A percentile compares a stretch with the other conserved stretches of the same genome.
phyloP scores from a whole-genome alignment of 2,113 vertebrate genomes.

The Orthonyx spaldingii region DNA sequence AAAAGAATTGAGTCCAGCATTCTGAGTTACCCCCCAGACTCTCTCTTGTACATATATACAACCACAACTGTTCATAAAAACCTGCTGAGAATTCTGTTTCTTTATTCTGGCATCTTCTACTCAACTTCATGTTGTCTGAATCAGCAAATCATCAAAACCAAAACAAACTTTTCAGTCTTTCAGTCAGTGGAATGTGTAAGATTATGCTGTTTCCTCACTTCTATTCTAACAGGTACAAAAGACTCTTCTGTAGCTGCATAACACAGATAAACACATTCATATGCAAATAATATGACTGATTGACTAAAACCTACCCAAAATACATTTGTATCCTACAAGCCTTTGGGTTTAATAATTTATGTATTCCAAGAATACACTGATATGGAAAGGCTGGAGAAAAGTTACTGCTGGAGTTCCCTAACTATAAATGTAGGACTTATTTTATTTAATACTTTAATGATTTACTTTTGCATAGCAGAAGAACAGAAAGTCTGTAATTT shows the following conservation, averaged over 20 bases:
- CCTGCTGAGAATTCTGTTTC: background rate
- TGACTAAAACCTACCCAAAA: background rate
- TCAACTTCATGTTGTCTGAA: background rate
- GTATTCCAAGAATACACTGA: background rate
- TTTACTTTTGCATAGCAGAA: background rate
- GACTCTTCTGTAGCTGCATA: background rate
- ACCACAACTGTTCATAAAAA: background rate
- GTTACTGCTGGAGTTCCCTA: background rate
- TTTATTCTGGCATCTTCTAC: constrained; percentile 4
- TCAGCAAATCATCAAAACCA: constrained; percentile 18
- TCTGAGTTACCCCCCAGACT: background rate
- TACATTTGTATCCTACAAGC: background rate
- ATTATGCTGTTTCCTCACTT: background rate
- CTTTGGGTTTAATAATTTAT: background rate
- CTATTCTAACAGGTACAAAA: constrained; percentile 17
- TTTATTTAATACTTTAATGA: background rate
- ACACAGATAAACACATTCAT: background rate
- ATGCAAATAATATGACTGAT: background rate
- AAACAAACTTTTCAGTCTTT: background rate
- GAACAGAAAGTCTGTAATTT: background rate
- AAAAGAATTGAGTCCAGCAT: background rate
- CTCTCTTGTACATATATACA: background rate
- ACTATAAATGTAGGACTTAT: background rate
- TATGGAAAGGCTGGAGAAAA: background rate
- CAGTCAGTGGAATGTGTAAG: background rate